Percentiles rank a stretch among this genome's conserved stretches.
These are phyloP conservation scores for Cephus rjabovi DNA, from an alignment of 2,888 invertebrate genomes.

Conservation along the genomic window DNA sequence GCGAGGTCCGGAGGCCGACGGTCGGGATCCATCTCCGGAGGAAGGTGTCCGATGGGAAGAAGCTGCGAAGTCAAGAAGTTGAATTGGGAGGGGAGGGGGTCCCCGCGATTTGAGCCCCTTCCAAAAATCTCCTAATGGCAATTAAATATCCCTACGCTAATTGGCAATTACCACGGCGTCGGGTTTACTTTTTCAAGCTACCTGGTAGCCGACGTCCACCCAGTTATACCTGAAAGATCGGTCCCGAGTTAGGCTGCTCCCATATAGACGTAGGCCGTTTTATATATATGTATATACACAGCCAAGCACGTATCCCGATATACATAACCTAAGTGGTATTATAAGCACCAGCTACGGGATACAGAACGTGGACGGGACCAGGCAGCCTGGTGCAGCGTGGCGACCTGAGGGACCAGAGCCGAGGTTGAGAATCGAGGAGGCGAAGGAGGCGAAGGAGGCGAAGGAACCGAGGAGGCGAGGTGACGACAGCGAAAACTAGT, in stretches of 20 bases:
- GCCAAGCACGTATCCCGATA: background rate
- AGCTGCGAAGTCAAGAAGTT: background rate
- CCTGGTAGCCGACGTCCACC: slow-evolving; percentile 35
- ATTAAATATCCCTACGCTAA: slow-evolving; percentile 65
- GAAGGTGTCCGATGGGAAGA: background rate
- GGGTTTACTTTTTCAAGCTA: slow-evolving; percentile 43
- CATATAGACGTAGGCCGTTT: background rate
- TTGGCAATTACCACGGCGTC: slow-evolving; percentile 65
- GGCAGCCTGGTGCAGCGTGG: background rate
- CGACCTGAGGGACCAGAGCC: background rate
- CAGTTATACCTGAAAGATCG: slow-evolving; percentile 1
- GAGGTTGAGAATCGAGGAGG: slow-evolving; percentile 16
- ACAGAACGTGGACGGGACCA: background rate
- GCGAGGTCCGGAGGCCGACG: background rate
- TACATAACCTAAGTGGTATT: slow-evolving; percentile 32
- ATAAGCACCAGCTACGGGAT: slow-evolving; percentile 38
- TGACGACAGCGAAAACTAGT: slow-evolving; percentile 67
- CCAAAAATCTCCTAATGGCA: slow-evolving; percentile 47
- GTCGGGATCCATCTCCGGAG: background rate
- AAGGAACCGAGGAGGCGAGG: slow-evolving; percentile 44
- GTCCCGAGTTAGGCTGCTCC: background rate
- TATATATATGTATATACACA: background rate
- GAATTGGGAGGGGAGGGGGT: background rate
- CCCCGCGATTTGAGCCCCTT: background rate
- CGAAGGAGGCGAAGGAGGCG: background rate